Evolutionary conservation across 2,113 vertebrate genomes (phyloP), one percentile per base, ranked within the genome.

Genomic region (Spea multiplicata): DNA sequence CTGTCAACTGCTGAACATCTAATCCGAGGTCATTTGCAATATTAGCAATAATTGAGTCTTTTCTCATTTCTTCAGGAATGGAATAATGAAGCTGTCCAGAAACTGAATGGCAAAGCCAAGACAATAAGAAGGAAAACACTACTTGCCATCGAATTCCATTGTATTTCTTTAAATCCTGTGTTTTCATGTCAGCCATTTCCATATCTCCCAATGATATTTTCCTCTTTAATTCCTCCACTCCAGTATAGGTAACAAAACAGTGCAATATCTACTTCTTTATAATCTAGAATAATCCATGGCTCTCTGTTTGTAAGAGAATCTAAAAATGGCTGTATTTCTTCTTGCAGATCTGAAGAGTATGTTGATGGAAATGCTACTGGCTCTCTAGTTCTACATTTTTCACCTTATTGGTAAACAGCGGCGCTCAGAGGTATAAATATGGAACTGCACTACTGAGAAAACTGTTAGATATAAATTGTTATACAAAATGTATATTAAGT

Each of bases 11-110:
- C 17, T 73, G 53, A 50, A 76, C 45, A 7, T 59, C 76, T 73
- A 85, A 61, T 30, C 86, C 86, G 50, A 90, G 71, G 81, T 88
- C 88, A 46, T 86, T 72, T 16, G 84, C 83, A 59, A 93, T 89
- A 83, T 93, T 88, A 55, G 91, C 93, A 77, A 94, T 87, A 74
- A 7, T n/a, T 30, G 30, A 30, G 30, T 30, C 30, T 30, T 30
- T 30, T 30, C 30, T 30, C 30, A 30, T 30, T 30, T 30, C 30
- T 30, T 30, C 30, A 30, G 30, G 30, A 30, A 30, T 30, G 30
- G 30, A 30, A 30, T 30, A 30, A 30, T 30, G 30, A 30, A 30
- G 30, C 30, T 30, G 30, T 30, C 30, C 30, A 30, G 30, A 30
- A 13, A n/a, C 17, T 67, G 61, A 69, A 30, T 76, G 52, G 68